Evolutionary conservation across 2,113 vertebrate genomes (phyloP).

Genomic region (Empidonax alnorum): DNA sequence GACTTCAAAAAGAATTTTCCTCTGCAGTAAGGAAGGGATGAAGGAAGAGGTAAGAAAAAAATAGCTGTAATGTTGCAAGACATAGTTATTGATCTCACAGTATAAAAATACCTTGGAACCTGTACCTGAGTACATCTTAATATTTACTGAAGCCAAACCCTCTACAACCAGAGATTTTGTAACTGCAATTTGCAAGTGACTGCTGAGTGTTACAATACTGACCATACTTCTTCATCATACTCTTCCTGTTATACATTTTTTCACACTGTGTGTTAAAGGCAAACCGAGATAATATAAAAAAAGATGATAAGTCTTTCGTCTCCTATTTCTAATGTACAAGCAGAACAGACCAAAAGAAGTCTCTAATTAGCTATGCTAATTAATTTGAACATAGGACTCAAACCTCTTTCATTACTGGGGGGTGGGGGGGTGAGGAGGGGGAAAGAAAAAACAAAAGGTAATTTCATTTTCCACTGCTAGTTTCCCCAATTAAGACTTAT

Average conservation of each 20-base stretch:
- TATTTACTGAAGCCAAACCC: not conserved
- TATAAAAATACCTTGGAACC: not conserved
- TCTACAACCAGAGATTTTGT: not conserved
- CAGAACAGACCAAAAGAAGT: not conserved
- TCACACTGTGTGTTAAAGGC: not conserved
- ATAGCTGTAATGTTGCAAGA: not conserved
- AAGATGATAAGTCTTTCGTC: not conserved
- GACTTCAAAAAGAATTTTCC: slow-evolving; percentile 52
- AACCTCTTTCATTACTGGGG: not conserved
- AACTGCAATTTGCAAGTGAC: not conserved
- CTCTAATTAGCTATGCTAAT: slow-evolving; percentile 13
- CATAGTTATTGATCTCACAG: not conserved
- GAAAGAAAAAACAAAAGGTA: not conserved
- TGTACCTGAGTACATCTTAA: not conserved
- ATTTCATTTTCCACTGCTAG: not conserved
- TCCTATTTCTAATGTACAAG: not conserved
- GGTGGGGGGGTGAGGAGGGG: rapidly evolving
- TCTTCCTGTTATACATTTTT: not conserved
- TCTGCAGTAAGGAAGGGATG: not conserved
- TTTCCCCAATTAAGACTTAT: not conserved
- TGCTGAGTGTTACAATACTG: not conserved
- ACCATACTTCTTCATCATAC: not conserved
- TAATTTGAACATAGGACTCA: not conserved
- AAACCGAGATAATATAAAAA: not conserved
- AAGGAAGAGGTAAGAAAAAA: not conserved